phyloP scores from a whole-genome alignment of 2,797 vertebrate species.

The Lutjanus argentimaculatus region DNA sequence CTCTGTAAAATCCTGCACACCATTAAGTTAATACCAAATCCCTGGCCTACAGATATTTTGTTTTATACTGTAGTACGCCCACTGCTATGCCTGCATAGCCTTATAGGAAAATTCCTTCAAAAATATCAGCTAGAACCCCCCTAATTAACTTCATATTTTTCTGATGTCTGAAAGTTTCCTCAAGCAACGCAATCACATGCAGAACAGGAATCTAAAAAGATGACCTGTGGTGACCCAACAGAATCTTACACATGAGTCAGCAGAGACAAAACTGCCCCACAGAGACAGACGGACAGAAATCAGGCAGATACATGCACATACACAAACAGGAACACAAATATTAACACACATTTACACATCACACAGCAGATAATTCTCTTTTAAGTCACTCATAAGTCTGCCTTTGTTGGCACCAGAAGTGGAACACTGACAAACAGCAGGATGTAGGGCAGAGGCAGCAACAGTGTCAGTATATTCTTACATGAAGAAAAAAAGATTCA shows the following conservation, averaged over 20 bases:
- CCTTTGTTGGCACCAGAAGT: conserved; percentile 11
- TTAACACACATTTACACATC: conserved; percentile 31
- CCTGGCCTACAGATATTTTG: conserved; percentile 65
- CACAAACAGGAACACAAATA: conserved; percentile 11
- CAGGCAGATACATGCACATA: conserved; percentile 6
- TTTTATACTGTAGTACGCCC: conserved; percentile 41
- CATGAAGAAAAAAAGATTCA: conserved; percentile 21
- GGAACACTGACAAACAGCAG: not conserved
- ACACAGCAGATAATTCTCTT: conserved; percentile 3
- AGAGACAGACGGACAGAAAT: conserved; percentile 9
- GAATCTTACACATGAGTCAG: conserved; percentile 41
- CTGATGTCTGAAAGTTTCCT: conserved; percentile 45
- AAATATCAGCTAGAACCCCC: conserved; percentile 34
- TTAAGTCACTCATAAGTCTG: conserved; percentile 11
- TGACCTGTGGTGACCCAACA: conserved; percentile 53
- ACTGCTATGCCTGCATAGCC: conserved; percentile 26
- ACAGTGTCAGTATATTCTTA: conserved; percentile 1
- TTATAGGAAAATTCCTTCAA: conserved; percentile 37
- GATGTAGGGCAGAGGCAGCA: not conserved
- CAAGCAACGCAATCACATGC: conserved; percentile 32
- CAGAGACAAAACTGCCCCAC: conserved; percentile 31
- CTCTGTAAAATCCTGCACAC: conserved; percentile 44
- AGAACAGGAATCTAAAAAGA: conserved; percentile 20
- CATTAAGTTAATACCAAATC: conserved; percentile 59
- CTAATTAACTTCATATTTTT: conserved; percentile 53